Evolutionary conservation across 2,113 vertebrate genomes (phyloP).

Genomic region (Amazona vittata): DNA sequence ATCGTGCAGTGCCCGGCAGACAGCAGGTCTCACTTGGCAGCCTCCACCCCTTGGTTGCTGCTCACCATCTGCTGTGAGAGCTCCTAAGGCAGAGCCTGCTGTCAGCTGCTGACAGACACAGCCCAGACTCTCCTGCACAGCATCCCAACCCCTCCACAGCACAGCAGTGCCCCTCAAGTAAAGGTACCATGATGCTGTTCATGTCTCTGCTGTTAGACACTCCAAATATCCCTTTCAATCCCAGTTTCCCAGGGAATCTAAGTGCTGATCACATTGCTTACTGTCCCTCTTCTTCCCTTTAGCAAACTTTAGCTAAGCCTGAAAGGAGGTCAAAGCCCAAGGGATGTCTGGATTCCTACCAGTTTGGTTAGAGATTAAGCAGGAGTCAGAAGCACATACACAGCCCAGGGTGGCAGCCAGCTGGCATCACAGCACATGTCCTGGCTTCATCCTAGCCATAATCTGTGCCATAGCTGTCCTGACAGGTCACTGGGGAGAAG

Average conservation of each 20-base stretch:
- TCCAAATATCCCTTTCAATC: not conserved
- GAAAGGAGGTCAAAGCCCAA: fast-evolving
- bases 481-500: not conserved
- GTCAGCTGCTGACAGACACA: not conserved
- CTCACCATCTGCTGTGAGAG: not conserved
- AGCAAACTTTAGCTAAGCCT: not conserved
- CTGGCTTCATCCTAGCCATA: not conserved
- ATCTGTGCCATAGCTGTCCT: not conserved
- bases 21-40: not conserved
- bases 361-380: not conserved
- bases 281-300: not conserved
- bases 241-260: not conserved
- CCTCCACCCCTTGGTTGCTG: fast-evolving
- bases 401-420: not conserved
- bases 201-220: no score
- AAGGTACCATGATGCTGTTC: not conserved
- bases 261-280: not conserved
- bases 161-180: not conserved
- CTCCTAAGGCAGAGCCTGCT: not conserved
- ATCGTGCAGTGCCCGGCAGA: not conserved
- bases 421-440: not conserved
- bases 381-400: not conserved
- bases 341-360: not conserved
- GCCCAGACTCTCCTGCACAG: fast-evolving
- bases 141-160: not conserved